phyloP scores from a whole-genome alignment of 2,888 invertebrate species.

The Phragmatobia fuliginosa region DNA sequence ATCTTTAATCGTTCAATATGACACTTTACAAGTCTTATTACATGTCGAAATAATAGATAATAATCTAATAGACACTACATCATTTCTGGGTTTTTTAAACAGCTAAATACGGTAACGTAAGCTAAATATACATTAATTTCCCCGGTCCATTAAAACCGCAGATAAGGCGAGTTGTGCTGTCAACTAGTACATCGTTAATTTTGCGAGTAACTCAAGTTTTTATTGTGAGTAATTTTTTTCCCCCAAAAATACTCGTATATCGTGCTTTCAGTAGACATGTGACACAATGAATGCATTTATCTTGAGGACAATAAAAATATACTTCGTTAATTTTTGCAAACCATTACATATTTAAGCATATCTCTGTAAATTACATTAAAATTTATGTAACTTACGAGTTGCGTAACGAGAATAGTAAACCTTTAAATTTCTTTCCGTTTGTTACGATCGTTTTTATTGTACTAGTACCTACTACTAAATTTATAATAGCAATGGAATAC shows the following conservation, averaged over 20 bases:
- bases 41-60: background rate
- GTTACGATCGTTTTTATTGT: background rate
- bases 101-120: conserved; percentile 20
- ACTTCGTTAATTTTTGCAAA: conserved; percentile 44
- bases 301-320: conserved; percentile 58
- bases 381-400: no score
- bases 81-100: background rate
- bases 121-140: conserved; percentile 43
- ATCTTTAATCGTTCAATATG: background rate
- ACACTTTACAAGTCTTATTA: background rate
- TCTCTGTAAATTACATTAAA: conserved; percentile 19
- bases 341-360: conserved; percentile 49
- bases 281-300: conserved; percentile 72
- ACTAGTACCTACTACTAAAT: background rate
- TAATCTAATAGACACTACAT: background rate
- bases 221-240: conserved; percentile 76
- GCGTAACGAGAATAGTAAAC: background rate
- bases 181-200: conserved; percentile 84
- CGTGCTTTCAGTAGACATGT: conserved; percentile 63
- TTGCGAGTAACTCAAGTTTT: conserved; percentile 76
- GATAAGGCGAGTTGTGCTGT: conserved; percentile 77
- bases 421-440: background rate
- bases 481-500: no score
- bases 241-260: conserved; percentile 58
- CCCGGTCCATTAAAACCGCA: conserved; percentile 72